Evolutionary conservation across 2,797 vertebrate genomes (phyloP), one percentile per base, ranked within the genome.

Genomic region (Tenualosa thibaudeaui): DNA sequence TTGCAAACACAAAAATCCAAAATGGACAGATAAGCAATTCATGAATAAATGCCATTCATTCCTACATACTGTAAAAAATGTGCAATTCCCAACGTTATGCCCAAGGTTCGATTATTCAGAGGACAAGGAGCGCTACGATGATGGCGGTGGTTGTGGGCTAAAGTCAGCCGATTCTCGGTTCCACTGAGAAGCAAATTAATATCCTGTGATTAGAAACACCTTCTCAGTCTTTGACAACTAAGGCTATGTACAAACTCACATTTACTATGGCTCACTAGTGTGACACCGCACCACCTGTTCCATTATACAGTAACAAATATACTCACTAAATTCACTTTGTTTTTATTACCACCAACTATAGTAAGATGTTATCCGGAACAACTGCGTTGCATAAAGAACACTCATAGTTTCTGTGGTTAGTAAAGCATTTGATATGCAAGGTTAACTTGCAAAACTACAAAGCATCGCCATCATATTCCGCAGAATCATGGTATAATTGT

Each of bases 271-370:
- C 71, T 46, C 71, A 78, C 71, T 7, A 17, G 71, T 78, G 71
- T 46, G 37, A 22, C 37, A 2, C 2, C 71, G 46, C 71, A 78
- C 17, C 71, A 8, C 37, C 22, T 78, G 37, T 24, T 78, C 40
- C 40, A n/a, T 78, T 78, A 43, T 46, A 78, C 71, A 78, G 40
- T 78, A 78, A 78, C 46, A 78, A 78, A 78, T 78, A 78, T 46
- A 78, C 40, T 78, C 40, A 46, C 46, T 78, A 46, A 8, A 22
- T 78, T 78, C 17, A 78, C 71, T 78, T 17, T 13, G 6, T 78
- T 46, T 71, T 43, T 46, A 78, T 78, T 46, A 78, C 71, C 19
- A 22, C 17, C 71, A 15, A 46, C 71, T 78, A 78, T 78, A 40
- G 71, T 17, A 78, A 78, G 40, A 78, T 5, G 37, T 78, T 22